phyloP scores from a whole-genome alignment of 2,888 invertebrate species.

The Microchrysa polita region DNA sequence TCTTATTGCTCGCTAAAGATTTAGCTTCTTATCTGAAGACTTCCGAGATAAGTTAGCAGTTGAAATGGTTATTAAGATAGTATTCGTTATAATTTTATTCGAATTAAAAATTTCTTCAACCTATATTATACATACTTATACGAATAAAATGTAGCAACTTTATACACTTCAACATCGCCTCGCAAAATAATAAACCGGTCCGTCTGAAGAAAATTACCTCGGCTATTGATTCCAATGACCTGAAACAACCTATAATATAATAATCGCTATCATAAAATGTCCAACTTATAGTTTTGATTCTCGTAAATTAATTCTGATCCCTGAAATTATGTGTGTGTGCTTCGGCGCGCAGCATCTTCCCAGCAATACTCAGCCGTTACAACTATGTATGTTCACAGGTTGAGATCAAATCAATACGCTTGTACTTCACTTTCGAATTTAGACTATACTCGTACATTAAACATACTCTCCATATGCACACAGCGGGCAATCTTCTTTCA shows the following conservation, averaged over 20 bases:
- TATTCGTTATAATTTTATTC: no score
- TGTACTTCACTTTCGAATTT: not conserved
- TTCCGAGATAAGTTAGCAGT: no score
- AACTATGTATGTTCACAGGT: not conserved
- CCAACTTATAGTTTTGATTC: conserved; percentile 41
- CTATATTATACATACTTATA: no score
- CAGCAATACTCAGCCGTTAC: not conserved
- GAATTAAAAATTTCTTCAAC: no score
- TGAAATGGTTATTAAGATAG: no score
- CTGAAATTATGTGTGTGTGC: conserved; percentile 29
- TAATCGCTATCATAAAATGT: conserved; percentile 28
- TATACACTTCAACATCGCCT: no score
- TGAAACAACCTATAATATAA: conserved; percentile 11
- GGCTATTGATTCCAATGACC: not conserved
- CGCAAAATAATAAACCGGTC: no score
- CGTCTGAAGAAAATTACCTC: not conserved
- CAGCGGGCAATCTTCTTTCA: no score
- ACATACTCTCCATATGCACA: not conserved
- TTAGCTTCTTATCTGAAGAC: no score
- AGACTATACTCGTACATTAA: not conserved
- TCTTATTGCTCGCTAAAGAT: no score
- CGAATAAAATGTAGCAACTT: no score
- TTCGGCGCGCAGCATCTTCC: not conserved
- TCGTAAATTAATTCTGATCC: conserved; percentile 45
- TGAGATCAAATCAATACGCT: not conserved